Evolutionary conservation across 2,113 vertebrate genomes (phyloP).

Genomic region (Australoheros scitulus): DNA sequence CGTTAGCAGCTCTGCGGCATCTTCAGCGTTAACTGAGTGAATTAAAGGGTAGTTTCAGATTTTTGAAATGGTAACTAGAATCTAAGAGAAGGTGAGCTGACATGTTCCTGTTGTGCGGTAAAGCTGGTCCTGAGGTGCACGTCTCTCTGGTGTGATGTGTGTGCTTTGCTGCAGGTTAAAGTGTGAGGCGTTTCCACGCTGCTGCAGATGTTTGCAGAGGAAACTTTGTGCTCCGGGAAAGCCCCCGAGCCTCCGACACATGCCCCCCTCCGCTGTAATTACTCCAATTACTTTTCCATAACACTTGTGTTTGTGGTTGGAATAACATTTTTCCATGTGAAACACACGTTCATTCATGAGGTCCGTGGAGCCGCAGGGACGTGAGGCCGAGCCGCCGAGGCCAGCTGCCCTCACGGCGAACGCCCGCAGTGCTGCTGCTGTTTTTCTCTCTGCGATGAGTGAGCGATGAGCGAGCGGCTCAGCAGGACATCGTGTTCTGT

Average conservation of each 20-base stretch:
- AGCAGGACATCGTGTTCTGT: not conserved
- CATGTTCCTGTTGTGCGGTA: not conserved
- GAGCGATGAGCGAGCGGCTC: not conserved
- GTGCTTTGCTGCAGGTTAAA: not conserved
- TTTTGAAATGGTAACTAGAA: not conserved
- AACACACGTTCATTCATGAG: constrained; percentile 67
- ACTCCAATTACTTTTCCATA: constrained; percentile 70
- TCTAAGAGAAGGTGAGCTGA: not conserved
- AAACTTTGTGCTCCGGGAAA: constrained; percentile 53
- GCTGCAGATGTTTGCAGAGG: constrained; percentile 22
- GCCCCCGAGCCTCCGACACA: constrained; percentile 53
- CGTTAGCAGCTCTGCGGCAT: not conserved
- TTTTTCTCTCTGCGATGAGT: not conserved
- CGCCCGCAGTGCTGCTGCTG: too few relatives aligned
- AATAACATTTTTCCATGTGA: constrained; percentile 72
- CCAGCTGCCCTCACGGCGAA: not conserved
- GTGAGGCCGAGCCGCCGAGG: not conserved
- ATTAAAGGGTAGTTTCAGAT: not conserved
- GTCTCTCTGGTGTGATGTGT: not conserved
- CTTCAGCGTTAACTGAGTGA: not conserved
- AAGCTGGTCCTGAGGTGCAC: not conserved
- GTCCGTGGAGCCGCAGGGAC: constrained; percentile 5
- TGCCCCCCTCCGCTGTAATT: constrained; percentile 58
- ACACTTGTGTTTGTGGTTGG: constrained; percentile 66
- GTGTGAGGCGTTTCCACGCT: constrained; percentile 40